Conservation (phyloP, 2,797 vertebrate genomes). For the Trachurus trachurus region DNA sequence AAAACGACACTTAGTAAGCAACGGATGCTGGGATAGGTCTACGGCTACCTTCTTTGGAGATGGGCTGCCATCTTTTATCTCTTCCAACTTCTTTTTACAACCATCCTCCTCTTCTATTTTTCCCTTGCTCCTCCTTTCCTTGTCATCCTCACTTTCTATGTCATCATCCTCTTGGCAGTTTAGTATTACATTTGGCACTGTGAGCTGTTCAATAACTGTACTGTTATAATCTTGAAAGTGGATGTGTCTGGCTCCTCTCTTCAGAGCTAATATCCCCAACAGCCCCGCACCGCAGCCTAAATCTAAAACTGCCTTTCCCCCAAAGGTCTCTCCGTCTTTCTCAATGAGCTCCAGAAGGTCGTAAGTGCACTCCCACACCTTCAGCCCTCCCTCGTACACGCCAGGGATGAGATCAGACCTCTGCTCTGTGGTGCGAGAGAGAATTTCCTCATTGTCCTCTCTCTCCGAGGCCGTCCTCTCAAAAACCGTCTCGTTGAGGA, state of each 20-base stretch:
- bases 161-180: conserved; percentile 82
- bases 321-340: conserved; percentile 84
- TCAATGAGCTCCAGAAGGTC: conserved; percentile 91
- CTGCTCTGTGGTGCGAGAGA: conserved; percentile 85
- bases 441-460: conserved; percentile 86
- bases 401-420: conserved; percentile 95
- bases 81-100: conserved; percentile 23
- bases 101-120: conserved; percentile 23
- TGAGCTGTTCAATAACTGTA: conserved; percentile 93
- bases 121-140: conserved; percentile 46
- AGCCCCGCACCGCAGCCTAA: conserved; percentile 96
- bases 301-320: conserved; percentile 90
- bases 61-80: conserved; percentile 46
- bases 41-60: conserved; percentile 71
- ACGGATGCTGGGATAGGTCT: conserved; percentile 57
- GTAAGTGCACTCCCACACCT: conserved; percentile 98
- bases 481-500: conserved; percentile 86
- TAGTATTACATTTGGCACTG: conserved; percentile 90
- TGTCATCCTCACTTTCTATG: conserved; percentile 61
- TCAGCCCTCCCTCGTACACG: conserved; percentile 97
- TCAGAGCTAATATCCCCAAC: conserved; percentile 91
- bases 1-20: conserved; percentile 85
- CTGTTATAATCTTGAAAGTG: conserved; percentile 98
- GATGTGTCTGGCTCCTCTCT: conserved; percentile 86
- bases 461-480: conserved; percentile 82